Conservation (phyloP, 1,140 invertebrate species). For the Neelides sp. region DNA sequence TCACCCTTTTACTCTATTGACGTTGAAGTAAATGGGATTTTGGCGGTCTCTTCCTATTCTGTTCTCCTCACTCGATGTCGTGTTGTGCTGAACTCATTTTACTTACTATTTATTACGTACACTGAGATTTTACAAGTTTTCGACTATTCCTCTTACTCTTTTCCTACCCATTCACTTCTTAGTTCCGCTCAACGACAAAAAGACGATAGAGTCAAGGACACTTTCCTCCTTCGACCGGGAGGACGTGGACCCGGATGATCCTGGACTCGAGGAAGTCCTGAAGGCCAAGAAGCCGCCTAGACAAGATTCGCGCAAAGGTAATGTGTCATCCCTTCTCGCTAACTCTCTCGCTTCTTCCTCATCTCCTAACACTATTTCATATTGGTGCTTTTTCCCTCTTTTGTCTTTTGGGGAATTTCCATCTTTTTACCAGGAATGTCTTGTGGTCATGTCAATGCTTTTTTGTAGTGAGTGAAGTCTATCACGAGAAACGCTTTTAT, state of each 20-base stretch:
- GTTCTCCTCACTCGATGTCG: no score
- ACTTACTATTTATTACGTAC: no score
- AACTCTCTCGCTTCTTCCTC: slow-evolving; percentile 1
- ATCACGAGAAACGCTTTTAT: no score
- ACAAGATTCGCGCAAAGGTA: slow-evolving; percentile 41
- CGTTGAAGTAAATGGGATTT: no score
- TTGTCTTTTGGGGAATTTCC: slow-evolving; percentile 2
- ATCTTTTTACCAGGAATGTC: no score
- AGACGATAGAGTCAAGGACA: slow-evolving; percentile 50
- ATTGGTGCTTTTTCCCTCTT: neutral
- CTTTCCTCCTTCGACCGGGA: slow-evolving; percentile 51
- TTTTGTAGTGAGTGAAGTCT: no score
- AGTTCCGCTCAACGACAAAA: slow-evolving; percentile 57
- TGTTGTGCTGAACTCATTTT: no score
- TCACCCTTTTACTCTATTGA: no score
- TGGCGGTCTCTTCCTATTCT: no score
- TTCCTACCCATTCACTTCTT: slow-evolving; percentile 26
- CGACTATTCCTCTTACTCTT: slow-evolving; percentile 19
- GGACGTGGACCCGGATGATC: slow-evolving; percentile 43
- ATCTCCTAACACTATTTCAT: slow-evolving; percentile 1
- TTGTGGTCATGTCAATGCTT: no score
- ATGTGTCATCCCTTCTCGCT: slow-evolving; percentile 5
- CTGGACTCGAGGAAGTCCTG: slow-evolving; percentile 52
- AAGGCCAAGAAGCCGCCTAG: slow-evolving; percentile 52
- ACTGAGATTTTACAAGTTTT: slow-evolving; percentile 9